Evolutionary conservation across 2,113 vertebrate genomes (phyloP).

Genomic region (Charadrius vociferus): DNA sequence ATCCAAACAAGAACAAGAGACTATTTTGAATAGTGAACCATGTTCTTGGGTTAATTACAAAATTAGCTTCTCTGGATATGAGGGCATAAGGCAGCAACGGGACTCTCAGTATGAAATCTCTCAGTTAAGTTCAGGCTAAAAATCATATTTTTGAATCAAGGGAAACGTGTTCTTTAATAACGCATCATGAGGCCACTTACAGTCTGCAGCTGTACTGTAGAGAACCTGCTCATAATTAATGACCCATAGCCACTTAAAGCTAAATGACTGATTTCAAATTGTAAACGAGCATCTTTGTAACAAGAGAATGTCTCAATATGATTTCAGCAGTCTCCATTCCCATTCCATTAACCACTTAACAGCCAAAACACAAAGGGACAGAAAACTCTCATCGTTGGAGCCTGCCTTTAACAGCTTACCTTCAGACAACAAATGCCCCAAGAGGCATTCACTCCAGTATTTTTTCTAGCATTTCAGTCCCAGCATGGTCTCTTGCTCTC

Average conservation of each 20-base stretch:
- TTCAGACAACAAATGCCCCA: not conserved
- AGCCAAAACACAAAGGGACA: not conserved
- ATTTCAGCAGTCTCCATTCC: not conserved
- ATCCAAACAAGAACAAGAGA: not conserved
- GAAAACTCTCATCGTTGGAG: not conserved
- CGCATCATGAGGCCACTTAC: not conserved
- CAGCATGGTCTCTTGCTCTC: not conserved
- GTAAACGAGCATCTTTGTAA: not conserved
- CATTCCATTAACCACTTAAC: not conserved
- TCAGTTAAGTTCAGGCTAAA: not conserved
- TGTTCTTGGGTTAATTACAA: not conserved
- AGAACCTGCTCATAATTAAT: conserved; percentile 38
- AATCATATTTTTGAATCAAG: not conserved
- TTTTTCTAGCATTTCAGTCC: not conserved
- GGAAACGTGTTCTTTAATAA: not conserved
- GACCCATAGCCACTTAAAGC: not conserved
- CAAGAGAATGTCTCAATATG: not conserved
- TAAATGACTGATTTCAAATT: conserved; percentile 20
- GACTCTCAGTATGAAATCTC: not conserved
- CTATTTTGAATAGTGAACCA: not conserved
- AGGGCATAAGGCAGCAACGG: not conserved
- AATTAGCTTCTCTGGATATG: not conserved
- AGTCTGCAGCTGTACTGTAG: not conserved
- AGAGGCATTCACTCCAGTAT: not conserved
- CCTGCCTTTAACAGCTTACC: not conserved